These are phyloP conservation scores for Caenorhabditis brenneri DNA, from an alignment of 1,140 invertebrate species.

Conservation along the genomic window DNA sequence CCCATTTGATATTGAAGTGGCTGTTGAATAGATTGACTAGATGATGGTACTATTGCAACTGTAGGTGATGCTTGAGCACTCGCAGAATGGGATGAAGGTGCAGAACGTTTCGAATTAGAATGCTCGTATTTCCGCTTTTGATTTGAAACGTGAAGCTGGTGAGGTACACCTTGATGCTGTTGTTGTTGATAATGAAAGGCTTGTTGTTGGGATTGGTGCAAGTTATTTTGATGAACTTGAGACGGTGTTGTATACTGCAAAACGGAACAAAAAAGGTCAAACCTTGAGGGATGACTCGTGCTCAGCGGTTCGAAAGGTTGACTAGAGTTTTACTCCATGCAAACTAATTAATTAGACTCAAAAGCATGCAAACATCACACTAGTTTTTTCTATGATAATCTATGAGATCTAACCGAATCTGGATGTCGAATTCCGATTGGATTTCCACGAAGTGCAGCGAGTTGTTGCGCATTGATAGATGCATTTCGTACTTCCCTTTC, in stretches of 20 bases:
- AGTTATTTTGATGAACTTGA: neutral
- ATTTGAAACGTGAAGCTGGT: neutral
- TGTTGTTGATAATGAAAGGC: neutral
- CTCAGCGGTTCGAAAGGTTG: neutral
- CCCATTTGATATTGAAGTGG: neutral
- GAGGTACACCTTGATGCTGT: neutral
- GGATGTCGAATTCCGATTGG: neutral
- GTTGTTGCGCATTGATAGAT: neutral
- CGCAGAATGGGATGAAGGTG: neutral
- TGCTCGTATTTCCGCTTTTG: neutral
- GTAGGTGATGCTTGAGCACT: neutral
- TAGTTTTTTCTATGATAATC: neutral
- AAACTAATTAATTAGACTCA: too few relatives aligned
- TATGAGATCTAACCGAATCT: neutral
- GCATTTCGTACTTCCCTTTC: neutral
- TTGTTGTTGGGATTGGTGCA: neutral
- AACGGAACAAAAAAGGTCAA: neutral
- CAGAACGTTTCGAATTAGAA: neutral
- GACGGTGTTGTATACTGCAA: slow-evolving; percentile 7
- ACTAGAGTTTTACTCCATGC: neutral
- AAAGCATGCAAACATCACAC: neutral
- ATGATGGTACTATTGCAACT: neutral
- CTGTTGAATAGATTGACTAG: neutral
- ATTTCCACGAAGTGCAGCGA: neutral
- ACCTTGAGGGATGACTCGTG: neutral